These are phyloP conservation scores for Clytia hemisphaerica DNA, from an alignment of 30 jellyfish, hydroid and myxozoan genomes.

Conservation along the genomic window DNA sequence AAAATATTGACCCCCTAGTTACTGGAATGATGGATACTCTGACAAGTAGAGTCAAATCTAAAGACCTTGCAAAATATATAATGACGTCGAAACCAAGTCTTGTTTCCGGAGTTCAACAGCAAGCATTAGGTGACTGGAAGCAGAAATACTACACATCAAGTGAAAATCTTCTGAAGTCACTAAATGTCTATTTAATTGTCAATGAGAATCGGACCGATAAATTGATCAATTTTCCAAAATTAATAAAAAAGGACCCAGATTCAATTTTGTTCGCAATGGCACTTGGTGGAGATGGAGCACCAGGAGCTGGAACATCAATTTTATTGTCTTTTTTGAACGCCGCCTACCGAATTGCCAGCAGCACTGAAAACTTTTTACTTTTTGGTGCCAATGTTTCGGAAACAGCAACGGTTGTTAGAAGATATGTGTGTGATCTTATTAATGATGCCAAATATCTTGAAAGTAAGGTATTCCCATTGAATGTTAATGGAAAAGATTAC, in stretches of 20 bases:
- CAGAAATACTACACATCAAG: no score
- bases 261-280: conserved; percentile 2
- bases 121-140: no score
- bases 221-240: background rate
- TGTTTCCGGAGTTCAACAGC: no score
- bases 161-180: no score
- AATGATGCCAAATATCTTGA: background rate
- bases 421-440: background rate
- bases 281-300: conserved; percentile 13
- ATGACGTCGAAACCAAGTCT: no score
- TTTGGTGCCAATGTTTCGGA: conserved; percentile 2
- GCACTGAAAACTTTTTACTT: background rate
- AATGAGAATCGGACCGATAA: background rate
- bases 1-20: no score
- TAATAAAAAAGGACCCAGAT: background rate
- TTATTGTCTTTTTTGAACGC: background rate
- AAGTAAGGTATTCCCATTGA: background rate
- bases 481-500: background rate
- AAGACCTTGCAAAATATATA: no score
- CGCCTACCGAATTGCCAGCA: conserved; percentile 1
- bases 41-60: no score
- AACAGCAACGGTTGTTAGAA: background rate
- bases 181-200: background rate
- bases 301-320: background rate
- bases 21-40: no score